These are phyloP conservation scores for Adelges cooleyi DNA, from an alignment of 1,140 invertebrate species.

Conservation along the genomic window DNA sequence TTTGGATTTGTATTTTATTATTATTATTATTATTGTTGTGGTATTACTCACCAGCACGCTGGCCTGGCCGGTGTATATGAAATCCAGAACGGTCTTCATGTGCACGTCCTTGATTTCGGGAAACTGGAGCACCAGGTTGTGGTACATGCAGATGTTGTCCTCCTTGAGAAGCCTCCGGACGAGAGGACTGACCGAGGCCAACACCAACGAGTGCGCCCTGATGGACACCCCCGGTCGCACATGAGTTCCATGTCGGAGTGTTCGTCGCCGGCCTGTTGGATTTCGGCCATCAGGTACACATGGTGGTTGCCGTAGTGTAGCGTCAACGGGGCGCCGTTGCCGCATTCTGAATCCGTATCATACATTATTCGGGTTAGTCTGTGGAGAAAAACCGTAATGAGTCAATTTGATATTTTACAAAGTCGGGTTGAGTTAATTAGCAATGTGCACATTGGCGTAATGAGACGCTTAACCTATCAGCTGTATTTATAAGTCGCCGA, in stretches of 20 bases:
- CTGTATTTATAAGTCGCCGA: no score
- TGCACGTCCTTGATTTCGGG: constrained; percentile 64
- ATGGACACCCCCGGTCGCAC: constrained; percentile 45
- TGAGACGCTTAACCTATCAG: no score
- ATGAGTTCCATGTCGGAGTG: constrained; percentile 69
- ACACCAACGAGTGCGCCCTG: constrained; percentile 50
- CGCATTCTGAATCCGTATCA: constrained; percentile 31
- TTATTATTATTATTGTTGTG: no score
- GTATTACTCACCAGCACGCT: constrained; percentile 58
- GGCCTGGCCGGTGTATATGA: constrained; percentile 72
- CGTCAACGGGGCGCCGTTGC: constrained; percentile 56
- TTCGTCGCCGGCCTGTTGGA: constrained; percentile 63
- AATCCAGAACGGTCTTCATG: constrained; percentile 64
- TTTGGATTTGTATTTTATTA: no score
- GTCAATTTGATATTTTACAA: no score
- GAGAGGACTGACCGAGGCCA: constrained; percentile 69
- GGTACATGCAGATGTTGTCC: constrained; percentile 42
- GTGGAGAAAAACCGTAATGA: no score
- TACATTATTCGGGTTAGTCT: constrained; percentile 7
- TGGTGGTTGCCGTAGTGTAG: constrained; percentile 81
- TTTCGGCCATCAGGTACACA: constrained; percentile 73
- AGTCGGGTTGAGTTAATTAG: no score
- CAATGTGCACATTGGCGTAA: no score
- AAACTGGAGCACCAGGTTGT: constrained; percentile 56
- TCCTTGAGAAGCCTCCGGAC: constrained; percentile 62